Evolutionary conservation across 2,888 invertebrate species (phyloP).

Genomic region (Agrotis ipsilon): DNA sequence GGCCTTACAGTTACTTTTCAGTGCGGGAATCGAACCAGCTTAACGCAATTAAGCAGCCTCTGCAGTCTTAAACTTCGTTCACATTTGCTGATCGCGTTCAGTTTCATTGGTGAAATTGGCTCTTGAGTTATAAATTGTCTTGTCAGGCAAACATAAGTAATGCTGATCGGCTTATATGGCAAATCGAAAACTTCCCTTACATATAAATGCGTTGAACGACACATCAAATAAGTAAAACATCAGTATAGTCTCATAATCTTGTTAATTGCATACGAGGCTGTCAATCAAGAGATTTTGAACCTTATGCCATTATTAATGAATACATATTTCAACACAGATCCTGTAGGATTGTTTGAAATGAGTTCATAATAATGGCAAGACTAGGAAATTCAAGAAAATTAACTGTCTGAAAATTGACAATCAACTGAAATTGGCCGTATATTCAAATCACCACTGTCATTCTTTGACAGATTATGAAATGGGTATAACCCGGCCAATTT

Average conservation of each 20-base stretch:
- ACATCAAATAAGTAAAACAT: not conserved
- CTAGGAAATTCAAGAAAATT: not conserved
- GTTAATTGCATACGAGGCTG: not conserved
- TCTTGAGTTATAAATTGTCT: not conserved
- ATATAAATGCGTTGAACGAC: not conserved
- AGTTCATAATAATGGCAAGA: constrained; percentile 1
- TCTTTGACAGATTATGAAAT: too few species aligned
- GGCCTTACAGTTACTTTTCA: too few species aligned
- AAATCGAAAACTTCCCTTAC: not conserved
- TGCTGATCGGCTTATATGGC: not conserved
- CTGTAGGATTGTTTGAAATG: not conserved
- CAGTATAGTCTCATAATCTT: constrained; percentile 9
- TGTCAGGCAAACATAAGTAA: not conserved
- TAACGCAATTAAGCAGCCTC: too few species aligned
- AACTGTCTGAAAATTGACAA: not conserved
- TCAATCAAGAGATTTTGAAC: not conserved
- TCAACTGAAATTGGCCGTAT: not conserved
- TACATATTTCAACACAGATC: not conserved
- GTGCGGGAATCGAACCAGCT: too few species aligned
- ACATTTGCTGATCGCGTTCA: not conserved
- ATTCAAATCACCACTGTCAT: not conserved
- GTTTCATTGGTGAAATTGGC: not conserved
- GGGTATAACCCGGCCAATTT: not conserved
- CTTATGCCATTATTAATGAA: not conserved
- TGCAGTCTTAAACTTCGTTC: not conserved